phyloP scores from a whole-genome alignment of 2,113 vertebrate species.

The Talpa occidentalis region DNA sequence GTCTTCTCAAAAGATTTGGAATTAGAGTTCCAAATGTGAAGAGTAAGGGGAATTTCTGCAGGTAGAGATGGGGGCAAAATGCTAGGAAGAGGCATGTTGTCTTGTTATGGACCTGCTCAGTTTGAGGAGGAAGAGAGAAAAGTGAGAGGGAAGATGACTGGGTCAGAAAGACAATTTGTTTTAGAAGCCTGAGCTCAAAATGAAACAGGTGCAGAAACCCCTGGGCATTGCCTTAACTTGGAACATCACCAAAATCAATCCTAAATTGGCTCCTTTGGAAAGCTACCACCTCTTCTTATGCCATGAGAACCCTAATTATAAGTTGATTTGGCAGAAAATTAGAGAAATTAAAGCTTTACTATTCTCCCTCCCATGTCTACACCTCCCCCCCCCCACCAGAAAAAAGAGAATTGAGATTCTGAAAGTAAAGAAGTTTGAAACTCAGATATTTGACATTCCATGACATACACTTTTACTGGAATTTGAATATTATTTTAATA shows the following conservation, averaged over 20 bases:
- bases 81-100: background rate
- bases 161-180: background rate
- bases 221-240: slow-evolving; percentile 82
- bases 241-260: slow-evolving; percentile 81
- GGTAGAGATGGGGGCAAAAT: background rate
- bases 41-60: background rate
- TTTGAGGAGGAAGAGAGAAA: background rate
- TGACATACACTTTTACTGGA: background rate
- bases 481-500: slow-evolving; percentile 54
- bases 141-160: background rate
- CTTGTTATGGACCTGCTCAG: background rate
- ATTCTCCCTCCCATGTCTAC: slow-evolving; percentile 79
- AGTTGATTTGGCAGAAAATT: slow-evolving; percentile 78
- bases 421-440: background rate
- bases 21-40: background rate
- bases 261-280: slow-evolving; percentile 83
- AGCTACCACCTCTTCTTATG: slow-evolving; percentile 86
- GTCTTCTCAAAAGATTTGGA: background rate
- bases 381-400: no score
- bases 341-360: slow-evolving; percentile 83
- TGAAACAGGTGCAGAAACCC: slow-evolving; percentile 83
- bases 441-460: background rate
- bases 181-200: slow-evolving; percentile 68
- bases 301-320: slow-evolving; percentile 62
- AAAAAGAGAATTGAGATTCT: background rate